These are phyloP conservation scores for Sepiola atlantica DNA, from an alignment of 2,888 invertebrate species.

Conservation along the genomic window DNA sequence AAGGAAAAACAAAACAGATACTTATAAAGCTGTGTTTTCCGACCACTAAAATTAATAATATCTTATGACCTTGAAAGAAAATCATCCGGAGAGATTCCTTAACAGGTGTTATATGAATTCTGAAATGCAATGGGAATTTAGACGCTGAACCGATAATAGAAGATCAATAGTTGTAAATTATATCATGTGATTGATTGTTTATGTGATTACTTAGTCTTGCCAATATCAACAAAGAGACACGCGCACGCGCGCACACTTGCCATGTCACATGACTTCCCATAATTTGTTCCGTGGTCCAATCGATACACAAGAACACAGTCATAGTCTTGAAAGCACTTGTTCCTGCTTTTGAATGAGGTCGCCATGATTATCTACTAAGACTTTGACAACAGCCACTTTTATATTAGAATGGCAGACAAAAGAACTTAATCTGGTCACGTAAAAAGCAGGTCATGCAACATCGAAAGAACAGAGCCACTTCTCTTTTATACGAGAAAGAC, in stretches of 20 bases:
- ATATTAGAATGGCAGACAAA: not conserved
- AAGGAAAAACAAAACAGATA: too few relatives aligned
- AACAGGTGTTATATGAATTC: constrained; percentile 19
- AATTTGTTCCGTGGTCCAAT: not conserved
- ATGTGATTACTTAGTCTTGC: not conserved
- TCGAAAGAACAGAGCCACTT: not conserved
- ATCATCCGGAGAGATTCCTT: not conserved
- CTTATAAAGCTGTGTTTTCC: not conserved
- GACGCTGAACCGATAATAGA: not conserved
- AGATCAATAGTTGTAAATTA: constrained; percentile 1
- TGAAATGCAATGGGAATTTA: not conserved
- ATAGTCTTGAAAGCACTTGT: not conserved
- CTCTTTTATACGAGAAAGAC: not conserved
- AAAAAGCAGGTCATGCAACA: not conserved
- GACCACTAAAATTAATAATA: constrained; percentile 14
- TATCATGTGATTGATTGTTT: not conserved
- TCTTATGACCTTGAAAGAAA: not conserved
- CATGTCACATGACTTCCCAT: not conserved
- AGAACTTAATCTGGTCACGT: not conserved
- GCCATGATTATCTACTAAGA: not conserved
- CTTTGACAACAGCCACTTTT: not conserved
- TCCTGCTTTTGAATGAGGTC: not conserved
- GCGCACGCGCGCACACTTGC: not conserved
- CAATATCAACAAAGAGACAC: not conserved
- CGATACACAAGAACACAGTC: not conserved